Conservation (phyloP, 2,113 vertebrate species). For the Nycticryphes semicollaris region DNA sequence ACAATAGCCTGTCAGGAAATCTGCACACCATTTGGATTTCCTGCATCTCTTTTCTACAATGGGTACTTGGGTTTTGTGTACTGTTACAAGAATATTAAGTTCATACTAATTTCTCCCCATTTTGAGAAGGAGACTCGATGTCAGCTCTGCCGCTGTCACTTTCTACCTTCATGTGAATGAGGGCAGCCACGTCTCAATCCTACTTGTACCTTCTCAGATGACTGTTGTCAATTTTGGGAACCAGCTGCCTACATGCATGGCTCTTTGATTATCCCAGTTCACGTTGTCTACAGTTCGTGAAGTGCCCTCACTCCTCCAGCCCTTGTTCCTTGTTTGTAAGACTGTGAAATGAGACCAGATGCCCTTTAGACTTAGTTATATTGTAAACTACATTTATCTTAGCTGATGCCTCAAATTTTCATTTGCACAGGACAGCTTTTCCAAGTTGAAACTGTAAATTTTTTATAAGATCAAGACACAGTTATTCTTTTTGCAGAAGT, state of each 20-base stretch:
- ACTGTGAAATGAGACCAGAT: not conserved
- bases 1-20: not conserved
- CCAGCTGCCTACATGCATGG: rapidly evolving
- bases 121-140: not conserved
- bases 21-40: rapidly evolving
- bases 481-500: not conserved
- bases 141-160: rapidly evolving
- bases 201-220: not conserved
- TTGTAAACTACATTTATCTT: not conserved
- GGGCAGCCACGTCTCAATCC: not conserved
- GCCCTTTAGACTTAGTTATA: rapidly evolving
- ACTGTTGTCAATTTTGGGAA: not conserved
- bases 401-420: not conserved
- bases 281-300: rapidly evolving
- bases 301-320: not conserved
- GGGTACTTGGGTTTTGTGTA: not conserved
- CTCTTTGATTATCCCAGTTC: rapidly evolving
- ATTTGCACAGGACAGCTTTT: not conserved
- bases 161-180: not conserved
- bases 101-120: not conserved
- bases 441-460: not conserved
- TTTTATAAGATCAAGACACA: not conserved
- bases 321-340: not conserved
- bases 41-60: not conserved
- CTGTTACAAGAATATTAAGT: rapidly evolving